phyloP scores from a whole-genome alignment of 2,888 invertebrate genomes.

The Polydrusus cervinus region DNA sequence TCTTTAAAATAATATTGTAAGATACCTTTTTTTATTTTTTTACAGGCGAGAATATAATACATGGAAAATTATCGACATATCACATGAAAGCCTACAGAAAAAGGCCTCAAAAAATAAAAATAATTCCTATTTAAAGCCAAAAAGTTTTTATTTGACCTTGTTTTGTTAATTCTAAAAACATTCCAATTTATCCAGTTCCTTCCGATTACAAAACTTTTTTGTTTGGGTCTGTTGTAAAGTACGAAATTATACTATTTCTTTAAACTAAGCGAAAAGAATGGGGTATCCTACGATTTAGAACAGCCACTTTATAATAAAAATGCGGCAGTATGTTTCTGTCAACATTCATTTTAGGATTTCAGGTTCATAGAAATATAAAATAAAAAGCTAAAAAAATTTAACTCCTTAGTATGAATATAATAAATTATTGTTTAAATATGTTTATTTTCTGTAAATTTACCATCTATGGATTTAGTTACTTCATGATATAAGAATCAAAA shows the following conservation, averaged over 20 bases:
- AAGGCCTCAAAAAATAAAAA: not conserved
- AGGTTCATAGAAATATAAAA: conserved; percentile 40
- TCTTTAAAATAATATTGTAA: too few relatives aligned
- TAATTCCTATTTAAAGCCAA: not conserved
- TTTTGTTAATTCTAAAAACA: conserved; percentile 3
- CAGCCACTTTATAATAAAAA: conserved; percentile 51
- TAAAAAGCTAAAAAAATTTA: conserved; percentile 38
- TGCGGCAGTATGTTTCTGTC: conserved; percentile 53
- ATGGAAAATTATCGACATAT: not conserved
- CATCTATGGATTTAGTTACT: too few relatives aligned
- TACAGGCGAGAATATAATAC: not conserved
- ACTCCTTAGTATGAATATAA: conserved; percentile 36
- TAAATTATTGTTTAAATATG: not conserved
- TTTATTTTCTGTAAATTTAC: too few relatives aligned
- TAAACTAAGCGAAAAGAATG: conserved; percentile 48
- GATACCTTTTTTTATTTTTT: not conserved
- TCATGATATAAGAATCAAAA: too few relatives aligned
- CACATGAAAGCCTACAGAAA: not conserved
- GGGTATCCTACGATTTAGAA: conserved; percentile 48
- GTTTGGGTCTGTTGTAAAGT: conserved; percentile 40
- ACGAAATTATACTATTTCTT: conserved; percentile 47
- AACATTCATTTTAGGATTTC: conserved; percentile 47
- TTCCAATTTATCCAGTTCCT: conserved; percentile 21
- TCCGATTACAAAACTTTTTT: conserved; percentile 30
- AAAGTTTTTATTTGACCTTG: conserved; percentile 17